Evolutionary conservation across 1,140 invertebrate species (phyloP).

Genomic region (Zaprionus gabonicus): DNA sequence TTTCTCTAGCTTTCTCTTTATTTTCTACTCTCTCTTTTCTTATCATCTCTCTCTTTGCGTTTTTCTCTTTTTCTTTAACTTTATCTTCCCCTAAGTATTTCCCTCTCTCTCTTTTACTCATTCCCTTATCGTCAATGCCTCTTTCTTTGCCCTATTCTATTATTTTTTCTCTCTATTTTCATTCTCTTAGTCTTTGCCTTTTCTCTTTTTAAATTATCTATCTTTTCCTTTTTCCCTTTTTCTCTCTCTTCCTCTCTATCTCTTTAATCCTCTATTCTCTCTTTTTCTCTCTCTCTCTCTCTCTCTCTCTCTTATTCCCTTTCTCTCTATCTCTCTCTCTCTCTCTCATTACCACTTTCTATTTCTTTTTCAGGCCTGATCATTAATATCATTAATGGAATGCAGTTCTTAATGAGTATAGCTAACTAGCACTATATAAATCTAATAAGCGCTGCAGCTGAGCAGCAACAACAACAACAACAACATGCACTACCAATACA

Average conservation of each 20-base stretch:
- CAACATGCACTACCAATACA: slow-evolving; percentile 18
- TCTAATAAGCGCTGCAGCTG: slow-evolving; percentile 73
- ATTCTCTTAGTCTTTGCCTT: too few relatives aligned
- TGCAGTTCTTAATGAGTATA: slow-evolving; percentile 29
- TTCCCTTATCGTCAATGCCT: too few relatives aligned
- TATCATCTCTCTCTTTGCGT: background rate
- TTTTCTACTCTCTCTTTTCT: too few relatives aligned
- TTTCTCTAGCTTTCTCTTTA: too few relatives aligned
- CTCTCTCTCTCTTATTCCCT: background rate
- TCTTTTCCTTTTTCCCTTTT: too few relatives aligned
- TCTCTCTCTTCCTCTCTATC: background rate
- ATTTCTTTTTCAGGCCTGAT: background rate
- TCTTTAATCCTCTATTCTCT: too few relatives aligned
- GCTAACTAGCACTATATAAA: slow-evolving; percentile 59
- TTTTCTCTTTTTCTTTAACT: too few relatives aligned
- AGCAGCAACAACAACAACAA: slow-evolving; percentile 50
- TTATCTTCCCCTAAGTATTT: too few relatives aligned
- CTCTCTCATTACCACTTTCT: background rate
- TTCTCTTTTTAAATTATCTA: too few relatives aligned
- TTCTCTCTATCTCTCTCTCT: too few relatives aligned
- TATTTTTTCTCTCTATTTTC: too few relatives aligned
- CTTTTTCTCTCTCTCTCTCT: background rate
- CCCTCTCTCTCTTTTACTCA: background rate
- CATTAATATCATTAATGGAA: slow-evolving; percentile 37
- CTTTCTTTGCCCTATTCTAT: too few relatives aligned